Conservation (phyloP, 2,797 vertebrate species). For the Spinus olivaceus region DNA sequence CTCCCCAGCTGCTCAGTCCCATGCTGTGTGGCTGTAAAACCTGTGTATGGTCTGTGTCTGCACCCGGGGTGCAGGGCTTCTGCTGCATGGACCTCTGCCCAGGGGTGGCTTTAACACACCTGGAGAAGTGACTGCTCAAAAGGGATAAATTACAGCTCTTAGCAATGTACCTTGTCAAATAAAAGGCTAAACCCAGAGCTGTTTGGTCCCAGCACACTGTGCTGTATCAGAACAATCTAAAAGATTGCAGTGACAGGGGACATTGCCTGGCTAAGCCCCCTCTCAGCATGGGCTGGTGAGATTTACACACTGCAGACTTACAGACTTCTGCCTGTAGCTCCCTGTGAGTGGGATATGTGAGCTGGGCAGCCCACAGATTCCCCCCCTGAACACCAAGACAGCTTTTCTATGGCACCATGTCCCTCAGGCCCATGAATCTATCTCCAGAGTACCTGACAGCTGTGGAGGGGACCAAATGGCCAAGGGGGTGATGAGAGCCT, state of each 20-base stretch:
- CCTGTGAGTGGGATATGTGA: accelerated
- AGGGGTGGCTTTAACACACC: not conserved
- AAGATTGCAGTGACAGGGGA: not conserved
- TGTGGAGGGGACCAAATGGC: accelerated
- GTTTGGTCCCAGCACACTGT: not conserved
- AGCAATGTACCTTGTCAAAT: not conserved
- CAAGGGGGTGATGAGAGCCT: not conserved
- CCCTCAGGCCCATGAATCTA: accelerated
- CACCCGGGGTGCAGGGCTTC: accelerated
- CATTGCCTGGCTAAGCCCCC: not conserved
- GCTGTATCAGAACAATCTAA: not conserved
- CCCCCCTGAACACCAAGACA: accelerated
- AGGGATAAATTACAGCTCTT: not conserved
- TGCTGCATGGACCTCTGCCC: not conserved
- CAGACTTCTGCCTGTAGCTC: not conserved
- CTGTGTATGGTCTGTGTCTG: accelerated
- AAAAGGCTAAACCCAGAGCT: not conserved
- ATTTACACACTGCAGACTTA: not conserved
- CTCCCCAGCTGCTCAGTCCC: not conserved
- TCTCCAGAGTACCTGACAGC: not conserved
- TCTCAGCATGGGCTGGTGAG: not conserved
- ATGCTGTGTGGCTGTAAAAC: not conserved
- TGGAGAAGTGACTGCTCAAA: not conserved
- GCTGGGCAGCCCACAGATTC: not conserved
- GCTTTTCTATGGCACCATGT: not conserved